Percentiles rank a stretch among this genome's conserved stretches.
phyloP scores from a whole-genome alignment of 1,140 invertebrate species.

The Nasonia longicornis region DNA sequence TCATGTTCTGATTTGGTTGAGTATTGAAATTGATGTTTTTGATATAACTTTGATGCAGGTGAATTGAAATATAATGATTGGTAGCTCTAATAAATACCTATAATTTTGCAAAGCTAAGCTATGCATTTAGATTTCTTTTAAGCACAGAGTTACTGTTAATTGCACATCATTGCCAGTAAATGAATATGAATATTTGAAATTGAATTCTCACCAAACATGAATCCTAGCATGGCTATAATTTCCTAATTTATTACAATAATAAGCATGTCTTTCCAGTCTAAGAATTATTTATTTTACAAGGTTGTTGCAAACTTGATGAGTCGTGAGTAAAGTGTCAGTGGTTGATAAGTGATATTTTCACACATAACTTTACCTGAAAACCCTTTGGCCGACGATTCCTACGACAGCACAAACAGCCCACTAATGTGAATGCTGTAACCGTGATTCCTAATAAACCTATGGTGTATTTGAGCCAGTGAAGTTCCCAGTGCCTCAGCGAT shows the following conservation, averaged over 20 bases:
- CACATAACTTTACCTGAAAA: slow-evolving; percentile 59
- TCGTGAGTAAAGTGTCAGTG: background rate
- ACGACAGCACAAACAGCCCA: slow-evolving; percentile 64
- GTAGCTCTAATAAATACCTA: background rate
- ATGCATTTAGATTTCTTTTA: background rate
- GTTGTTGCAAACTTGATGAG: background rate
- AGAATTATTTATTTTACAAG: background rate
- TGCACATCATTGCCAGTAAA: background rate
- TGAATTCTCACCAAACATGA: background rate
- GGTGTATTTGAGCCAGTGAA: slow-evolving; percentile 58
- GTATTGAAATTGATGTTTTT: background rate
- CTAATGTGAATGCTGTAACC: slow-evolving; percentile 60
- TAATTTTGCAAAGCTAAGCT: background rate
- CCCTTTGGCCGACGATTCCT: slow-evolving; percentile 62
- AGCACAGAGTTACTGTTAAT: background rate
- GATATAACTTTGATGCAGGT: background rate
- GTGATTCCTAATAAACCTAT: slow-evolving; percentile 58
- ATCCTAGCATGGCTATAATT: background rate
- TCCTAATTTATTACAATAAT: too few species aligned
- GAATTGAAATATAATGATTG: background rate
- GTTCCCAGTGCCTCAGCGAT: slow-evolving; percentile 56
- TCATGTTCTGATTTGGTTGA: background rate
- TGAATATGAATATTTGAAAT: background rate
- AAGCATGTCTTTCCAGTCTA: background rate
- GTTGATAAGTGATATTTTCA: background rate